Evolutionary conservation across 30 jellyfish, hydroid and myxozoan species (phyloP), one percentile per base, ranked within the genome.

Genomic region (Catostylus mosaicus): DNA sequence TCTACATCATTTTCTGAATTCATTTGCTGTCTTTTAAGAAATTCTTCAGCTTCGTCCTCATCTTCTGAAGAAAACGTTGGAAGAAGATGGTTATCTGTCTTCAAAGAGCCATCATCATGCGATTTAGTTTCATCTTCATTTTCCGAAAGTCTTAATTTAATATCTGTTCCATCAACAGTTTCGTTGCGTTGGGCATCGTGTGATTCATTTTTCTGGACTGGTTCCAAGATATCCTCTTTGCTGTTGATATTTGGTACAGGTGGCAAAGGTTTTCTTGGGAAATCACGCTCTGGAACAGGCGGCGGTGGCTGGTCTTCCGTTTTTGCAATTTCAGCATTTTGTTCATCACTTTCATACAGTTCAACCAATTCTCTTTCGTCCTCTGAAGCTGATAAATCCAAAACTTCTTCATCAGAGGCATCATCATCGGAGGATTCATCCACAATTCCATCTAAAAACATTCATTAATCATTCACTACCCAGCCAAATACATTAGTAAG

Each of bases 301-400:
- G 78, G 84, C 20, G 80, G 80, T 0, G 73, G 64, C 27, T 54
- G 32, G 74, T 27, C 50, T 30, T 51, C 50, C 1, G 59, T 45
- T 72, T 48, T 75, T 14, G 70, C 26, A 30, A 29, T 56, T 30
- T 24, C 85, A 26, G 34, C 56, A 12, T 32, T 75, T 31, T 82
- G 86, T 29, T 82, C 92, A 9, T 82, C 92, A 22, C 79, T 82
- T 54, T 70, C 86, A 27, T 57, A 51, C 30, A 82, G 65, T 72
- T 82, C 92, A 22, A 70, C 74, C 3, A 67, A 54, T 30, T 82
- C 86, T 5, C 51, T 50, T 46, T 82, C 91, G 27, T 77, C 75
- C 33, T 83, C 90, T 0, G 88, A 69, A 27, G 77, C 95, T 27
- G 97, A 77, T 2, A 90, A 85, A 71, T 90, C 95, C 6, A 90